Conservation (phyloP, 2,113 vertebrate genomes). For the Epinephelus fuscoguttatus region DNA sequence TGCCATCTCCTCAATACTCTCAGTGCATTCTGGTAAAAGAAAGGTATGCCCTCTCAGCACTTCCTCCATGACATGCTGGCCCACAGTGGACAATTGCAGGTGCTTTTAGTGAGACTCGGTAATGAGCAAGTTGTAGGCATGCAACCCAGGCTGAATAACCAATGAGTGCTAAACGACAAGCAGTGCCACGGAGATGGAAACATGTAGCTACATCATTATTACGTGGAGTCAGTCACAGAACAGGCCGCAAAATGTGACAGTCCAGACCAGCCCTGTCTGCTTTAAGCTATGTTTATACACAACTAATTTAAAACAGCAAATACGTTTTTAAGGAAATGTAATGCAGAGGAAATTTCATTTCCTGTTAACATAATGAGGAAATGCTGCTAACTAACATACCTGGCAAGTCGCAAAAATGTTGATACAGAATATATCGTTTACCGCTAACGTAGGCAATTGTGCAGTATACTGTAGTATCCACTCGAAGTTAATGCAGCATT, state of each 20-base stretch:
- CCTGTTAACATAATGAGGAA: too few relatives aligned
- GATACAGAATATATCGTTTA: too few relatives aligned
- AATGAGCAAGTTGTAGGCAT: conserved; percentile 73
- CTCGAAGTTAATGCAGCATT: too few relatives aligned
- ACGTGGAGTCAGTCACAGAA: conserved; percentile 10
- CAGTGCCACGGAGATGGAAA: conserved; percentile 44
- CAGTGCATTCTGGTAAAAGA: conserved; percentile 65
- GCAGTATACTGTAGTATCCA: too few relatives aligned
- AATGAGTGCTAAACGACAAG: conserved; percentile 59
- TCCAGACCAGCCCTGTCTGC: too few relatives aligned
- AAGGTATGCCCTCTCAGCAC: conserved; percentile 74
- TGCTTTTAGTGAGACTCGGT: conserved; percentile 75
- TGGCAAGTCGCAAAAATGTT: too few relatives aligned
- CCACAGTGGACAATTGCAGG: conserved; percentile 60
- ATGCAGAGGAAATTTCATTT: too few relatives aligned
- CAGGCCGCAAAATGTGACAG: background rate
- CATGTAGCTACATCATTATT: conserved; percentile 32
- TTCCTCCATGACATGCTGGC: conserved; percentile 62
- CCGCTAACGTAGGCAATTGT: too few relatives aligned
- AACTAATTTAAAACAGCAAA: too few relatives aligned
- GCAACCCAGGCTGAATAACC: conserved; percentile 69
- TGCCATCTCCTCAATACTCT: conserved; percentile 73
- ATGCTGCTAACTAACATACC: too few relatives aligned
- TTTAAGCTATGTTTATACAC: too few relatives aligned
- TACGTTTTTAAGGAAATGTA: too few relatives aligned